Evolutionary conservation across 2,797 vertebrate genomes (phyloP), one percentile per base, ranked within the genome.

Genomic region (Esox lucius): DNA sequence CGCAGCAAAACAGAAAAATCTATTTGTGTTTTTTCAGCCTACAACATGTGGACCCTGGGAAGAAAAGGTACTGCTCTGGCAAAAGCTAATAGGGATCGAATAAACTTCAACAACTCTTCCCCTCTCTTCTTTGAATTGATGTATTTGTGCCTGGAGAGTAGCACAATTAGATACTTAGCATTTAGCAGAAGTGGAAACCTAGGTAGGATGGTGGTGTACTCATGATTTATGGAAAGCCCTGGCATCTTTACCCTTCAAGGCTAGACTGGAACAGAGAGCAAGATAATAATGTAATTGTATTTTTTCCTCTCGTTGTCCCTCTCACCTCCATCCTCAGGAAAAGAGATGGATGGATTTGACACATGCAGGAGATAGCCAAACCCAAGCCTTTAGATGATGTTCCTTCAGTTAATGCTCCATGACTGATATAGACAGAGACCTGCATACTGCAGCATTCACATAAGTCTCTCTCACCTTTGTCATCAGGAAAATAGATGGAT

Each of bases 151-250:
- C 46, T 35, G 26, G 67, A 35, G 71, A 13, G 65, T 71, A 31
- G 46, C 31, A 19, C 39, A 80, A 67, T 74, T 69, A 64, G n/a
- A 77, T 67, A 51, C 48, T 56, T 76, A 3, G 66, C 59, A 70
- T 71, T 77, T 68, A 42, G 35, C 78, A 46, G n/a, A 13, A 51
- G 49, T 28, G 68, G 51, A 35, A 35, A 49, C 28, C 5, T 11
- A 24, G 31, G 39, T 53, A 42, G 17, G 22, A 61, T 48, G 66
- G 72, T 64, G 11, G 26, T 31, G 64, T 71, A 46, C 4, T 78
- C 42, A 78, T 81, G 48, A 73, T 82, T 78, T 68, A 77, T 79
- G 51, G 70, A 78, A 46, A 7, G 24, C 26, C 76, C 46, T 5
- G 13, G 19, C 39, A 49, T 74, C 56, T 48, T 46, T 13, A 59